phyloP scores from a whole-genome alignment of 2,888 invertebrate species.

The Chloromyia formosa region DNA sequence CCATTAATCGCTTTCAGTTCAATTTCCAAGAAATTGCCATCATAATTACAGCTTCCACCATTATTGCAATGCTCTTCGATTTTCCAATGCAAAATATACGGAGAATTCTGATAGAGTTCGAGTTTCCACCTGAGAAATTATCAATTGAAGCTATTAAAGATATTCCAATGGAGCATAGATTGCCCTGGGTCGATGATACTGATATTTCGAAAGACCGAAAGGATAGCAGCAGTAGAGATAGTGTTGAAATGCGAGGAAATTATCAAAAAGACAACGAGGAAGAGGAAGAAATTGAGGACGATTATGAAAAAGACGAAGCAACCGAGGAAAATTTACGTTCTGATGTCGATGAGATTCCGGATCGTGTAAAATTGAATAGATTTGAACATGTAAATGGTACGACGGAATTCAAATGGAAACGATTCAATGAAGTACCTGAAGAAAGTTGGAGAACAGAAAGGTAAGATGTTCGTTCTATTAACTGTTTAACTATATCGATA shows the following conservation, averaged over 20 bases:
- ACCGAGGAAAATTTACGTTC: slow-evolving; percentile 66
- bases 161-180: slow-evolving; percentile 38
- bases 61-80: slow-evolving; percentile 72
- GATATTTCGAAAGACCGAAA: slow-evolving; percentile 56
- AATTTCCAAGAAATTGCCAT: slow-evolving; percentile 67
- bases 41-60: slow-evolving; percentile 66
- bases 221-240: slow-evolving; percentile 53
- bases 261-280: slow-evolving; percentile 38
- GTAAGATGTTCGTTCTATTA: slow-evolving; percentile 4
- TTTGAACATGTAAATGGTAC: slow-evolving; percentile 35
- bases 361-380: slow-evolving; percentile 49
- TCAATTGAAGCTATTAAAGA: slow-evolving; percentile 15
- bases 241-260: slow-evolving; percentile 42
- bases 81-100: slow-evolving; percentile 70
- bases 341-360: slow-evolving; percentile 56
- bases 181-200: slow-evolving; percentile 53
- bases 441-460: slow-evolving; percentile 48
- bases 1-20: slow-evolving; percentile 63
- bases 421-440: slow-evolving; percentile 18
- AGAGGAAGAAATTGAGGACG: slow-evolving; percentile 21
- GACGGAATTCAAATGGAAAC: slow-evolving; percentile 15
- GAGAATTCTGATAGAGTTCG: slow-evolving; percentile 59
- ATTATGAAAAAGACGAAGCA: slow-evolving; percentile 60
- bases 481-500: too few species aligned
- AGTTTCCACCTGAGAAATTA: slow-evolving; percentile 24